phyloP scores from a whole-genome alignment of 2,888 invertebrate genomes.

The Halictus ligatus region DNA sequence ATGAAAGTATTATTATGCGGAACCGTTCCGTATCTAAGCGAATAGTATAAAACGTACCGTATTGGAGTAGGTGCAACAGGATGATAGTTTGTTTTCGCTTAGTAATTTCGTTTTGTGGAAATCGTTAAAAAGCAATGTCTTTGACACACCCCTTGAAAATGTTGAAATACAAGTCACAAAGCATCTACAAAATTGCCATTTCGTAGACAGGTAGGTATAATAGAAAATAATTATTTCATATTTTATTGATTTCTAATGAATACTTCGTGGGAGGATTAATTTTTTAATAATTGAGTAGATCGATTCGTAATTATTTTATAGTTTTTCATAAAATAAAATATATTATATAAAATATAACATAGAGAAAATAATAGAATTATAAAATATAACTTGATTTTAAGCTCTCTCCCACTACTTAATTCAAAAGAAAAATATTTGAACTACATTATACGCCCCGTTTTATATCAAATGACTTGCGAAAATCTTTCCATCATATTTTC shows the following conservation, averaged over 20 bases:
- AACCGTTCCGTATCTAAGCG: too few relatives aligned
- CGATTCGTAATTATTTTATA: neutral
- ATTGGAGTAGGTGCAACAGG: neutral
- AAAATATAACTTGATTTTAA: neutral
- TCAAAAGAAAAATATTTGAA: neutral
- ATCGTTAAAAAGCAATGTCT: neutral
- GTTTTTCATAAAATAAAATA: neutral
- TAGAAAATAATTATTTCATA: neutral
- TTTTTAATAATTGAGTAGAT: neutral
- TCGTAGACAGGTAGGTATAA: neutral
- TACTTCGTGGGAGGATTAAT: neutral
- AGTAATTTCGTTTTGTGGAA: neutral
- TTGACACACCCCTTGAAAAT: neutral
- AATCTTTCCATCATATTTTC: neutral
- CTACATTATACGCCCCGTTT: neutral
- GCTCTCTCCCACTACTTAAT: neutral
- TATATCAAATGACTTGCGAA: neutral
- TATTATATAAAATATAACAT: neutral
- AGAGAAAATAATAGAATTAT: neutral
- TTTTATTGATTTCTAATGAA: neutral
- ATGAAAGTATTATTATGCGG: too few relatives aligned
- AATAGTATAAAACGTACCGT: too few relatives aligned
- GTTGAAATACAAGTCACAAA: neutral
- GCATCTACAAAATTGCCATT: neutral
- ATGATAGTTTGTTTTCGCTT: neutral